phyloP scores from a whole-genome alignment of 2,888 invertebrate species.

The Drosophila cracens region DNA sequence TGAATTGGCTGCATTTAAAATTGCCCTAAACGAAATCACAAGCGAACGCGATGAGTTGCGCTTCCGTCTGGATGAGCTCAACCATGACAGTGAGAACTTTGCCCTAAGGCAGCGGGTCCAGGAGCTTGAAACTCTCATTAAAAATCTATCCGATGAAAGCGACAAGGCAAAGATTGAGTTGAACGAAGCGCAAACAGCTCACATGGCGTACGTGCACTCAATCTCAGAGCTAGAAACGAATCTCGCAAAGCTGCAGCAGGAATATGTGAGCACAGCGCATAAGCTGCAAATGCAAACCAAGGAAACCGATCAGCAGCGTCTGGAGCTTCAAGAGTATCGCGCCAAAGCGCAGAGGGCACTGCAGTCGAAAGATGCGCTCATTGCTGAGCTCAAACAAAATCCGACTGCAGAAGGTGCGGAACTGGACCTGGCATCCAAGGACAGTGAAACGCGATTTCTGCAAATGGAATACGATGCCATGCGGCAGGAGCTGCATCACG shows the following conservation, averaged over 20 bases:
- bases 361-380: constrained; percentile 91
- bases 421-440: constrained; percentile 56
- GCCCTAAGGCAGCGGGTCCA: constrained; percentile 61
- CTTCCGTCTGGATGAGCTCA: constrained; percentile 64
- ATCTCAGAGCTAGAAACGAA: constrained; percentile 83
- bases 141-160: constrained; percentile 70
- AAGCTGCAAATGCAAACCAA: constrained; percentile 85
- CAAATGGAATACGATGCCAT: constrained; percentile 88
- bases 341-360: constrained; percentile 92
- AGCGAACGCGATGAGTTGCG: constrained; percentile 81
- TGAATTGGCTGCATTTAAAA: constrained; percentile 82
- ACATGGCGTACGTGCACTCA: constrained; percentile 79
- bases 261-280: constrained; percentile 85
- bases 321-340: constrained; percentile 91
- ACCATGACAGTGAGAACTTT: constrained; percentile 75
- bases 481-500: constrained; percentile 82
- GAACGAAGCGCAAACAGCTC: constrained; percentile 60
- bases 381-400: constrained; percentile 86
- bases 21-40: constrained; percentile 79
- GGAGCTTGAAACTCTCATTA: constrained; percentile 72
- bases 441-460: constrained; percentile 73
- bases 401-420: constrained; percentile 21
- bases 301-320: constrained; percentile 85
- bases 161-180: constrained; percentile 71
- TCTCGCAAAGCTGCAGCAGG: constrained; percentile 85